Percentiles rank a stretch among this genome's conserved stretches.
Conservation (phyloP, 2,113 vertebrate genomes). For the Aythya baeri region DNA sequence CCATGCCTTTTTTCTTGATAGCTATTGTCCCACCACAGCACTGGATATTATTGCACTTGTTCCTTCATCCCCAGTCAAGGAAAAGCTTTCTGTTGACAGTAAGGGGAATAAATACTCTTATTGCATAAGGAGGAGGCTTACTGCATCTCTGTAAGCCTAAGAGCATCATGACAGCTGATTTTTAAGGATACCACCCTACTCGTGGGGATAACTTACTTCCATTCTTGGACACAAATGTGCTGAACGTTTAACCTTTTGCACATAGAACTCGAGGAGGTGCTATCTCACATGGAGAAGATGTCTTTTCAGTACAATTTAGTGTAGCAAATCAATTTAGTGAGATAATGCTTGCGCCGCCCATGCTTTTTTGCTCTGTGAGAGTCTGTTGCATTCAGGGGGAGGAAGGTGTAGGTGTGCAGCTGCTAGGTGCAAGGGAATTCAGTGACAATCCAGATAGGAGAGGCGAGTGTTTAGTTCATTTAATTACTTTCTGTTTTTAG, state of each 20-base stretch:
- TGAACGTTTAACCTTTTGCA: not conserved
- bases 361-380: no score
- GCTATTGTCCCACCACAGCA: not conserved
- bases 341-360: not conserved
- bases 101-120: not conserved
- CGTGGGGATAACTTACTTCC: not conserved
- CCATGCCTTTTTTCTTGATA: no score
- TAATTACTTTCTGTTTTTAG: not conserved
- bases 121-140: not conserved
- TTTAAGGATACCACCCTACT: not conserved
- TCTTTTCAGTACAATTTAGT: not conserved
- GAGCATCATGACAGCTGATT: not conserved
- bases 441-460: not conserved
- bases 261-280: not conserved
- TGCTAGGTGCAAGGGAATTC: not conserved
- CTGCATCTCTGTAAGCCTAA: not conserved
- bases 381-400: not conserved
- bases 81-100: not conserved
- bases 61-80: not conserved
- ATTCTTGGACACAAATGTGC: not conserved
- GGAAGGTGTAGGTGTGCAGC: not conserved
- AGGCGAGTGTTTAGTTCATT: not conserved
- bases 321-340: rapidly evolving
- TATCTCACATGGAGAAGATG: not conserved
- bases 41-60: not conserved